A percentile compares a stretch with the other conserved stretches of the same genome.
These are phyloP conservation scores for Lithophane ornitopus DNA, from an alignment of 2,888 invertebrate genomes.

Conservation along the genomic window DNA sequence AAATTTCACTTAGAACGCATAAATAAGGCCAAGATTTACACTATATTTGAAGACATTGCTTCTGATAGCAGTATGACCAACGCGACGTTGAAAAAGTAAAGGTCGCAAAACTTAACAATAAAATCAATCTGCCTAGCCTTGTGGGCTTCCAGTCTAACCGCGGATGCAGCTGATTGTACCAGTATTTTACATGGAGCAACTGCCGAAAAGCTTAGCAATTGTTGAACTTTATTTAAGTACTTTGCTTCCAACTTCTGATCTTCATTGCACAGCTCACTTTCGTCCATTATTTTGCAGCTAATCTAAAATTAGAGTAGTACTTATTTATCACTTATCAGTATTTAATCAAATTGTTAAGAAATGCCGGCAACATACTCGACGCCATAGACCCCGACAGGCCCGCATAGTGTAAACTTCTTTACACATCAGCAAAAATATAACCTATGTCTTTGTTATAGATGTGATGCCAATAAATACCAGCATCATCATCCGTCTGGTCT, in stretches of 20 bases:
- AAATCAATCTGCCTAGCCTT: no score
- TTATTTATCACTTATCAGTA: no score
- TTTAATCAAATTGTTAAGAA: background rate
- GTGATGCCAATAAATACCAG: constrained; percentile 86
- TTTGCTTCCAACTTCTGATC: background rate
- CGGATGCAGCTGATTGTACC: no score
- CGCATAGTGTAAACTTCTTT: background rate
- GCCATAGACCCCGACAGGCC: no score
- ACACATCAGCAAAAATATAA: background rate
- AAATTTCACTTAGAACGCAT: background rate
- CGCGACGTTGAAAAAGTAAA: background rate
- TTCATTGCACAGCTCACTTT: background rate
- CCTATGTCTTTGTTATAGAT: constrained; percentile 76
- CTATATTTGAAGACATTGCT: background rate
- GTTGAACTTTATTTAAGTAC: background rate
- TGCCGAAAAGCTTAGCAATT: background rate
- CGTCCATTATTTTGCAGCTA: background rate
- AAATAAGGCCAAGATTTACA: background rate
- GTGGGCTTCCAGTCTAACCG: no score
- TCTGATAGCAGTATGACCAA: background rate
- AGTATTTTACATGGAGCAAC: no score
- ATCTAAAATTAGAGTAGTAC: background rate
- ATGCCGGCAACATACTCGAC: background rate
- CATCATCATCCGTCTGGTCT: constrained; percentile 86
- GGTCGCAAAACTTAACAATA: background rate